phyloP scores from a whole-genome alignment of 2,113 vertebrate genomes.

The Orientallactaga bullata region DNA sequence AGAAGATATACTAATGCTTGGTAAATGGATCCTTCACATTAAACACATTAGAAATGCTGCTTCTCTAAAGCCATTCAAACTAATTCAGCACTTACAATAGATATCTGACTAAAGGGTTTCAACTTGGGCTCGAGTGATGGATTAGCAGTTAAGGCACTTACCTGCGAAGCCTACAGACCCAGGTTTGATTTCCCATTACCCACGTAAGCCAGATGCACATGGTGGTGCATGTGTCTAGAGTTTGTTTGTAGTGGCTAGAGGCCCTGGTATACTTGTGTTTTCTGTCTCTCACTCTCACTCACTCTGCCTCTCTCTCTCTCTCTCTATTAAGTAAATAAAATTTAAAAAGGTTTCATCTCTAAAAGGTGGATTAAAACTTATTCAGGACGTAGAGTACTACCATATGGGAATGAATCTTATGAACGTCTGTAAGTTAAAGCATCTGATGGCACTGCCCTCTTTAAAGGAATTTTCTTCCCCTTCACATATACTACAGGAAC shows the following conservation, averaged over 20 bases:
- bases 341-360: slow-evolving; percentile 25
- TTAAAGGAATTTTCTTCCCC: slow-evolving; percentile 11
- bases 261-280: too few species aligned
- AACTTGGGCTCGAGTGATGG: too few species aligned
- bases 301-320: too few species aligned
- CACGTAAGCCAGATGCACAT: too few species aligned
- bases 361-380: slow-evolving; percentile 39
- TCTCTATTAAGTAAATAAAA: too few species aligned
- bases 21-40: slow-evolving; percentile 21
- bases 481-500: too few species aligned
- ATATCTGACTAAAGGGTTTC: background rate
- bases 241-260: too few species aligned
- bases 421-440: slow-evolving; percentile 27
- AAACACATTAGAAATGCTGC: background rate
- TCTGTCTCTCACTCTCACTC: too few species aligned
- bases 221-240: too few species aligned
- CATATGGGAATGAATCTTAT: slow-evolving; percentile 25
- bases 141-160: too few species aligned
- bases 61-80: slow-evolving; percentile 22
- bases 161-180: too few species aligned
- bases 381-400: slow-evolving; percentile 39
- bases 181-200: too few species aligned
- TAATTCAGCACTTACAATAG: background rate
- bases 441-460: slow-evolving; percentile 27
- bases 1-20: slow-evolving; percentile 32